phyloP scores from a whole-genome alignment of 2,113 vertebrate species.

The Junco hyemalis region DNA sequence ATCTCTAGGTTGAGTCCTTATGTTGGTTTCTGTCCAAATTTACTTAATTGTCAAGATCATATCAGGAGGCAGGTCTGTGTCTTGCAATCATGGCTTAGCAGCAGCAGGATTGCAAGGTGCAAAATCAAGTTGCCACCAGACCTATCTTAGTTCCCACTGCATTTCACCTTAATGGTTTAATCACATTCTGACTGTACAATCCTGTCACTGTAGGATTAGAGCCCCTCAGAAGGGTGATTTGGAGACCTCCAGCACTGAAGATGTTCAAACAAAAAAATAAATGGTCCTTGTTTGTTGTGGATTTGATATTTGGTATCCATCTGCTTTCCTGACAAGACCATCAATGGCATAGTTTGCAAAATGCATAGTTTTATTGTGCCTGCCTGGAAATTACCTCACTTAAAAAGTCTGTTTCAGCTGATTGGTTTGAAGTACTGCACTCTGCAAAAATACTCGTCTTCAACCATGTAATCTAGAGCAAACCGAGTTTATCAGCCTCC shows the following conservation, averaged over 20 bases:
- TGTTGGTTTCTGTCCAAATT: not conserved
- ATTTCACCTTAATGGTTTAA: not conserved
- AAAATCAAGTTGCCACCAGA: not conserved
- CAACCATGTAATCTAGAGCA: not conserved
- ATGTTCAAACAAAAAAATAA: not conserved
- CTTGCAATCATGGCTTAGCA: not conserved
- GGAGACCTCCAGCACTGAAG: not conserved
- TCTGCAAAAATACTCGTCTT: not conserved
- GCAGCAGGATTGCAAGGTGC: too few relatives aligned
- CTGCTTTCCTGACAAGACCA: not conserved
- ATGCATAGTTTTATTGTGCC: not conserved
- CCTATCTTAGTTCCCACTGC: not conserved
- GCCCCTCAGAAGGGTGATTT: not conserved
- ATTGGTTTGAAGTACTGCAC: not conserved
- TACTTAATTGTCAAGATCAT: not conserved
- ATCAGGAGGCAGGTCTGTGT: not conserved
- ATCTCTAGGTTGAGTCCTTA: not conserved
- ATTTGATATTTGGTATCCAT: not conserved
- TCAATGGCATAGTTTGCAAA: not conserved
- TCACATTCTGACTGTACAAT: not conserved
- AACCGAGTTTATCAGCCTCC: not conserved
- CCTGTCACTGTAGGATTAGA: not conserved
- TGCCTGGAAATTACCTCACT: not conserved
- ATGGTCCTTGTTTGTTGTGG: fast-evolving
- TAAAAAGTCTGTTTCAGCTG: not conserved